Evolutionary conservation across 2,888 invertebrate genomes (phyloP), one percentile per base, ranked within the genome.

Genomic region (Antheraea assamensis): DNA sequence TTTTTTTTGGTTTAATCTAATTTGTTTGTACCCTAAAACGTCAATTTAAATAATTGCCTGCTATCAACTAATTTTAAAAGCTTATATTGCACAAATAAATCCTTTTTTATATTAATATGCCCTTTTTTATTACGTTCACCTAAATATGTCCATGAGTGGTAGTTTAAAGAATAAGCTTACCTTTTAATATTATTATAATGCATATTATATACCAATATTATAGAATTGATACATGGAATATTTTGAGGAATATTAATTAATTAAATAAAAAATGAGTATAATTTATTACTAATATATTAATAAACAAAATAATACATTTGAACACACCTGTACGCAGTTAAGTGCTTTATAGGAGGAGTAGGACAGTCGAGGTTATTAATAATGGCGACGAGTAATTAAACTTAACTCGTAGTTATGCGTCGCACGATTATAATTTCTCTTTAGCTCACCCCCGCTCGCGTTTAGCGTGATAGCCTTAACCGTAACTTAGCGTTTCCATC

Each of bases 401-500:
- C 80, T 82, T 89, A 90, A 91, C 87, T 78, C 78, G 80, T 88
- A 88, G 89, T 89, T 90, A 90, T 86, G 88, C 78, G 83, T 78
- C 79, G 78, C 76, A 75, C 78, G 81, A 84, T 88, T 89, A 87
- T 92, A 92, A 92, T 90, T 92, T 85, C 89, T 91, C 87, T 89
- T 91, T 90, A 91, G 87, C 82, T 80, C 78, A 74, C 66, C 76
- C 72, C 74, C 75, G 74, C 74, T 74, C 73, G 78, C 80, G 81
- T 81, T 82, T 82, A 81, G 75, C 77, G 78, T 75, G 76, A 75
- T 78, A 73, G 76, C 77, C 72, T 73, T 73, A 73, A 76, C 76
- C 75, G 75, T 79, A 80, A 79, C 82, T 81, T 80, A 77, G 75
- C 74, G 76, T 78, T 75, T 75, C 75, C 73, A 55, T 71, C 70